These are phyloP conservation scores for Anhinga anhinga DNA, from an alignment of 2,113 vertebrate species.

Conservation along the genomic window DNA sequence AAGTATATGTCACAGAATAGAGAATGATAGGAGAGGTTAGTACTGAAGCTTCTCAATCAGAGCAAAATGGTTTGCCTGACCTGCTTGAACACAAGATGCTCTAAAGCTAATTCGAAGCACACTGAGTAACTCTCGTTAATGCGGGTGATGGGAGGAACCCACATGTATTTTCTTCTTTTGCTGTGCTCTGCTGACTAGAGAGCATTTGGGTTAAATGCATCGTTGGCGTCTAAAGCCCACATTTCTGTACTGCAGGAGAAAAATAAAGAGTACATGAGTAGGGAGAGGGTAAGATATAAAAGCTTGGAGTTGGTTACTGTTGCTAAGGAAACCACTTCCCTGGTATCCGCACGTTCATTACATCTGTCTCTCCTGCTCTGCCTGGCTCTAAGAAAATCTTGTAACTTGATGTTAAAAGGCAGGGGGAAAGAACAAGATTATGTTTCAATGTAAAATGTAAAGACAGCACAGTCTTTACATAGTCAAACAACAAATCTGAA, in stretches of 20 bases:
- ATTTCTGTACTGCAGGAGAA: slow-evolving; percentile 51
- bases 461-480: background rate
- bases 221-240: slow-evolving; percentile 5
- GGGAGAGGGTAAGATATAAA: slow-evolving; percentile 55
- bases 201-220: slow-evolving; percentile 40
- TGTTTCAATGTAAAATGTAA: slow-evolving; percentile 31
- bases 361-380: slow-evolving; percentile 60
- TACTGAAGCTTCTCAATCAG: background rate
- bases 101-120: background rate
- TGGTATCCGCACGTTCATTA: slow-evolving; percentile 56
- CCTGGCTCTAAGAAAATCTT: slow-evolving; percentile 41
- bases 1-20: background rate
- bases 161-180: slow-evolving; percentile 2
- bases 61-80: background rate
- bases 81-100: background rate
- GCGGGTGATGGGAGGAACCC: background rate
- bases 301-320: slow-evolving; percentile 68
- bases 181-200: background rate
- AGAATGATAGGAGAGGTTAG: background rate
- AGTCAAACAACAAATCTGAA: background rate
- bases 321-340: slow-evolving; percentile 78
- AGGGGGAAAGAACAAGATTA: background rate
- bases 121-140: background rate
- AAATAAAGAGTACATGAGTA: slow-evolving; percentile 33
- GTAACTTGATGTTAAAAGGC: slow-evolving; percentile 38